Evolutionary conservation across 2,113 vertebrate genomes (phyloP).

Genomic region (Herpetotheres cachinnans): DNA sequence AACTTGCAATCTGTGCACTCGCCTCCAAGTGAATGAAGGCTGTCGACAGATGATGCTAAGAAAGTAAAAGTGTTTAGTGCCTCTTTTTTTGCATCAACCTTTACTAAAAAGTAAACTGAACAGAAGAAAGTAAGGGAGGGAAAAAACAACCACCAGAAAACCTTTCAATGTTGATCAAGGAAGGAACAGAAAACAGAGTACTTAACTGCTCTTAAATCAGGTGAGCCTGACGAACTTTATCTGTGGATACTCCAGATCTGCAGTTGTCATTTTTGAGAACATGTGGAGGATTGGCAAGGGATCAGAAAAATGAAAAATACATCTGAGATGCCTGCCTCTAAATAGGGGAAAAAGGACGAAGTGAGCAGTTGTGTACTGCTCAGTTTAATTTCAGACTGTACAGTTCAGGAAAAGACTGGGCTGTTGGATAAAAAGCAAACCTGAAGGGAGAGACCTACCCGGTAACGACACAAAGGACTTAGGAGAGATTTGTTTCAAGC

Average conservation of each 20-base stretch:
- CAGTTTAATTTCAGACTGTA: background rate
- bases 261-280: background rate
- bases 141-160: background rate
- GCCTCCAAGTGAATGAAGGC: background rate
- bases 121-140: background rate
- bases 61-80: background rate
- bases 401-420: background rate
- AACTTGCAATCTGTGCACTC: background rate
- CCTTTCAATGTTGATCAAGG: background rate
- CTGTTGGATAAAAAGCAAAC: background rate
- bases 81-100: background rate
- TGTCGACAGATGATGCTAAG: constrained; percentile 9
- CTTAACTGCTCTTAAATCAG: background rate
- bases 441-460: background rate
- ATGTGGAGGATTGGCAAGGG: background rate
- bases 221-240: background rate
- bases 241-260: background rate
- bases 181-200: background rate
- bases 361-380: background rate
- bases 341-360: background rate
- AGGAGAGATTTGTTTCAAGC: background rate
- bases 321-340: background rate
- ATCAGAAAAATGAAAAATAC: background rate
- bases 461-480: background rate
- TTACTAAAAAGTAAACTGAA: background rate